phyloP scores from a whole-genome alignment of 2,797 vertebrate genomes.

The Loris lydekkerianus region DNA sequence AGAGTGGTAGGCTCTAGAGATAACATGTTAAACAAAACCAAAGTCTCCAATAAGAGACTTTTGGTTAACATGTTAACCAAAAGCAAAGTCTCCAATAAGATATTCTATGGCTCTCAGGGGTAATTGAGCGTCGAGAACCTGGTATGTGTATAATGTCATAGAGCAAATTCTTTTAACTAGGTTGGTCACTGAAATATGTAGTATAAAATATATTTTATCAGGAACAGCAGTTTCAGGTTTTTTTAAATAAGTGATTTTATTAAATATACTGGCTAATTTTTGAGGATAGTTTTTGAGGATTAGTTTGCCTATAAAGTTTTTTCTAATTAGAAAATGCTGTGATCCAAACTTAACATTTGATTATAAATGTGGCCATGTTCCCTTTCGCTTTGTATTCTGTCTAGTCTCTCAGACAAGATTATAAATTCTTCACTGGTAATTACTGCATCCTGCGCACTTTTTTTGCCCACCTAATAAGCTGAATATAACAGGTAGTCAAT shows the following conservation, averaged over 20 bases:
- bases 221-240: not conserved
- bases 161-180: not conserved
- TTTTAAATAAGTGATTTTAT: not conserved
- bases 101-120: not conserved
- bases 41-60: not conserved
- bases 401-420: not conserved
- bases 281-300: not conserved
- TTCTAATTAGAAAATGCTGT: not conserved
- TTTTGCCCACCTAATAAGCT: not conserved
- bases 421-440: not conserved
- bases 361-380: not conserved
- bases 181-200: not conserved
- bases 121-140: not conserved
- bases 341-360: constrained; percentile 23
- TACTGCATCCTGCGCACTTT: not conserved
- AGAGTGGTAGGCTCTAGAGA: not conserved
- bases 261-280: not conserved
- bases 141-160: not conserved
- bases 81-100: not conserved
- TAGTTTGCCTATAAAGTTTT: not conserved
- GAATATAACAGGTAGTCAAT: not conserved
- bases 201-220: not conserved
- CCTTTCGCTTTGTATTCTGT: not conserved
- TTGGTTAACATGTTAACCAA: no score
- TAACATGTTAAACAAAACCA: not conserved